Conservation (phyloP, 2,888 invertebrate species). For the Oxyscelio sp. region DNA sequence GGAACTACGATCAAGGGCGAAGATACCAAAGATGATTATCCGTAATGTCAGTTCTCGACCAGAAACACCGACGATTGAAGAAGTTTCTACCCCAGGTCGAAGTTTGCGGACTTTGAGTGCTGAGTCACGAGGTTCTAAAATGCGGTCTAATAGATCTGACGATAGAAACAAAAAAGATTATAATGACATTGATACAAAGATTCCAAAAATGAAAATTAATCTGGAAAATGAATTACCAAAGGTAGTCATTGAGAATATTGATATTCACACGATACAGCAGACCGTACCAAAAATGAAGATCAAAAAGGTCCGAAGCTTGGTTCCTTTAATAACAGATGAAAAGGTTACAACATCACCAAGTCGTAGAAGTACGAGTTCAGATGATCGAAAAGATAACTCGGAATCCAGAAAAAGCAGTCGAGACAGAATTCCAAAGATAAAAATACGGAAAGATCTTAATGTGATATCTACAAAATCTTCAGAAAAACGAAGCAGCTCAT, state of each 20-base stretch:
- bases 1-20: too few species aligned
- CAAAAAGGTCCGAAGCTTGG: constrained; percentile 78
- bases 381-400: constrained; percentile 19
- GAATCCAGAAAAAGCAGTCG: constrained; percentile 32
- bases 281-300: constrained; percentile 83
- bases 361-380: constrained; percentile 28
- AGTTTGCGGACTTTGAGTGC: constrained; percentile 65
- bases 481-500: constrained; percentile 60
- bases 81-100: too few species aligned
- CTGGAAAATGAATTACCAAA: constrained; percentile 81
- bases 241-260: constrained; percentile 78
- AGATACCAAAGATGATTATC: too few species aligned
- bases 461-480: constrained; percentile 40
- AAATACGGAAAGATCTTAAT: constrained; percentile 77
- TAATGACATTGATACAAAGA: constrained; percentile 67
- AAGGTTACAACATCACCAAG: background rate
- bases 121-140: constrained; percentile 72
- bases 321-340: constrained; percentile 67
- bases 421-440: constrained; percentile 79
- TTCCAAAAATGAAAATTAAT: constrained; percentile 84
- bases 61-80: too few species aligned
- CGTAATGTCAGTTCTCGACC: too few species aligned
- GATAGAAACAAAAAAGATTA: constrained; percentile 62
- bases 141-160: constrained; percentile 40
- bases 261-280: constrained; percentile 74